Evolutionary conservation across 1,140 invertebrate genomes (phyloP).

Genomic region (Listronotus bonariensis): DNA sequence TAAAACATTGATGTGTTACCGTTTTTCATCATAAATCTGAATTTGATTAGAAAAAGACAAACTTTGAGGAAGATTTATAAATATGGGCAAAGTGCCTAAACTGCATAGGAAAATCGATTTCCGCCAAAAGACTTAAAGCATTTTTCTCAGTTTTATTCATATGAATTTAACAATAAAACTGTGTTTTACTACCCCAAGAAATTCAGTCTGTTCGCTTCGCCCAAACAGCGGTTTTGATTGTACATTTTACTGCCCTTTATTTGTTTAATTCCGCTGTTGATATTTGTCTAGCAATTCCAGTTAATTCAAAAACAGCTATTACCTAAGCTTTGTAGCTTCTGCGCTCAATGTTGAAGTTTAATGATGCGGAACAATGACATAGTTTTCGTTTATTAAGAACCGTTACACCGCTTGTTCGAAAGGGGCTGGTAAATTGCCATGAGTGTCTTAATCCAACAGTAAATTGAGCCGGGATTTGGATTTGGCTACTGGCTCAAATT

Average conservation of each 20-base stretch:
- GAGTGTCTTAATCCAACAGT: constrained; percentile 57
- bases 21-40: too few species aligned
- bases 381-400: constrained; percentile 58
- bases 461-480: constrained; percentile 55
- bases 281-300: constrained; percentile 50
- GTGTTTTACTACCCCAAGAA: constrained; percentile 30
- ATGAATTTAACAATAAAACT: constrained; percentile 31
- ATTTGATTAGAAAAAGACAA: constrained; percentile 13
- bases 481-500: constrained; percentile 49
- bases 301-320: constrained; percentile 55
- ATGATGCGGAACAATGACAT: constrained; percentile 57
- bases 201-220: constrained; percentile 18
- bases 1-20: too few species aligned
- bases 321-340: constrained; percentile 52
- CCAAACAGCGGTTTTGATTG: constrained; percentile 34
- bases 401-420: constrained; percentile 55
- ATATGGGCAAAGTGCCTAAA: constrained; percentile 19
- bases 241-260: constrained; percentile 39
- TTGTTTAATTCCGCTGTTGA: constrained; percentile 42
- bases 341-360: constrained; percentile 53
- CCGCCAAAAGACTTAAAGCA: constrained; percentile 8
- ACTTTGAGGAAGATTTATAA: constrained; percentile 12
- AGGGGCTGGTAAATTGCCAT: constrained; percentile 55
- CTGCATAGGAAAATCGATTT: constrained; percentile 21
- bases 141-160: constrained; percentile 32